A percentile compares a stretch with the other conserved stretches of the same genome.
Conservation (phyloP, 2,113 vertebrate species). For the Misgurnus anguillicaudatus region DNA sequence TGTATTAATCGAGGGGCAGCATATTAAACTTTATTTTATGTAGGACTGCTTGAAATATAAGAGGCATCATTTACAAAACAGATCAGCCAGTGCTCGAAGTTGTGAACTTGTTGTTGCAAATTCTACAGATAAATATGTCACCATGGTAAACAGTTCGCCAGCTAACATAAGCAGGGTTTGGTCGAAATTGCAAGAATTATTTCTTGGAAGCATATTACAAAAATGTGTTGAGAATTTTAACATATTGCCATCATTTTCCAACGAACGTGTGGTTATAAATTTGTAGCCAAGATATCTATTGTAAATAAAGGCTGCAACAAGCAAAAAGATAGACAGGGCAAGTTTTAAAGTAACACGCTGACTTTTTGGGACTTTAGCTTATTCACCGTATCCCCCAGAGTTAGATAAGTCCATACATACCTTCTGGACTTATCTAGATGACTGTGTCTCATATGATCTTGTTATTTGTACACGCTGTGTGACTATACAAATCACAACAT, state of each 20-base stretch:
- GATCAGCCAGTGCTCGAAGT: not conserved
- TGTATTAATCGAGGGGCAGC: constrained; percentile 19
- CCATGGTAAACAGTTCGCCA: not conserved
- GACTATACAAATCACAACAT: too few species aligned
- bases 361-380: too few species aligned
- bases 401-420: too few species aligned
- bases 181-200: not conserved
- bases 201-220: not conserved
- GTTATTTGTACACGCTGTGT: too few species aligned
- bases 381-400: too few species aligned
- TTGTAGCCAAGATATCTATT: too few species aligned
- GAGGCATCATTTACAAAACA: not conserved
- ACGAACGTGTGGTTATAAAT: not conserved
- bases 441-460: too few species aligned
- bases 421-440: too few species aligned
- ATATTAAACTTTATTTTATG: constrained; percentile 29
- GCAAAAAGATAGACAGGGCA: too few species aligned
- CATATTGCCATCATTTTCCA: not conserved
- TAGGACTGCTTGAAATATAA: constrained; percentile 22
- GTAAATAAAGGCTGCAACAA: not conserved
- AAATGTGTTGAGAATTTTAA: not conserved
- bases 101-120: not conserved
- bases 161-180: not conserved
- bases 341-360: too few species aligned
- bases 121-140: not conserved